phyloP scores from a whole-genome alignment of 2,888 invertebrate species.

The Cantharis lateralis region DNA sequence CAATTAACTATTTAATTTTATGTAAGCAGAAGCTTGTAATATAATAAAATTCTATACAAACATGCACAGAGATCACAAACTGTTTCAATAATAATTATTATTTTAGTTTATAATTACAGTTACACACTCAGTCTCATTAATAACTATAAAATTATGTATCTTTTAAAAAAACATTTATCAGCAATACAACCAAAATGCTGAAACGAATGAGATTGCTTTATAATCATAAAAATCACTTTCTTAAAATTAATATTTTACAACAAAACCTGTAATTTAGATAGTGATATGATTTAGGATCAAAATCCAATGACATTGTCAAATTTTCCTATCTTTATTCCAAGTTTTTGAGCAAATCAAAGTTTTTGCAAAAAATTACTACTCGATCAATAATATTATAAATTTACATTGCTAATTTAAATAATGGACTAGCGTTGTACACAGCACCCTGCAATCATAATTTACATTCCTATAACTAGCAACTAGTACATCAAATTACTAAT shows the following conservation, averaged over 20 bases:
- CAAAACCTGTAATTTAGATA: neutral
- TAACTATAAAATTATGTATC: neutral
- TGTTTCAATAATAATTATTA: constrained; percentile 6
- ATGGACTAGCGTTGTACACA: constrained; percentile 17
- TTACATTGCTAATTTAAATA: constrained; percentile 7
- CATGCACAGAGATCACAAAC: constrained; percentile 15
- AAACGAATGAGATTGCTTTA: neutral
- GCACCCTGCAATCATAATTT: constrained; percentile 10
- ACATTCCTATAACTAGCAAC: constrained; percentile 1
- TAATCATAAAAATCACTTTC: neutral
- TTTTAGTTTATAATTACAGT: constrained; percentile 2
- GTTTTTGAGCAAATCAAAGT: neutral
- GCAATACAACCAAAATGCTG: neutral
- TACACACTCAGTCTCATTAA: constrained; percentile 1
- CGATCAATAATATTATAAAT: neutral
- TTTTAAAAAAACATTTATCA: neutral
- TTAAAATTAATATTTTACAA: neutral
- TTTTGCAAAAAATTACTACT: neutral
- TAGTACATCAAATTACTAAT: constrained; percentile 13
- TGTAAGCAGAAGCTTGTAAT: constrained; percentile 10
- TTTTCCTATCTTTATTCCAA: neutral
- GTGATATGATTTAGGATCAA: neutral
- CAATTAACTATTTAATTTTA: neutral
- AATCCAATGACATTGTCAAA: neutral
- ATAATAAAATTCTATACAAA: constrained; percentile 7